Evolutionary conservation across 1,140 invertebrate species (phyloP), one percentile per base, ranked within the genome.

Genomic region (Euglossa dilemma): DNA sequence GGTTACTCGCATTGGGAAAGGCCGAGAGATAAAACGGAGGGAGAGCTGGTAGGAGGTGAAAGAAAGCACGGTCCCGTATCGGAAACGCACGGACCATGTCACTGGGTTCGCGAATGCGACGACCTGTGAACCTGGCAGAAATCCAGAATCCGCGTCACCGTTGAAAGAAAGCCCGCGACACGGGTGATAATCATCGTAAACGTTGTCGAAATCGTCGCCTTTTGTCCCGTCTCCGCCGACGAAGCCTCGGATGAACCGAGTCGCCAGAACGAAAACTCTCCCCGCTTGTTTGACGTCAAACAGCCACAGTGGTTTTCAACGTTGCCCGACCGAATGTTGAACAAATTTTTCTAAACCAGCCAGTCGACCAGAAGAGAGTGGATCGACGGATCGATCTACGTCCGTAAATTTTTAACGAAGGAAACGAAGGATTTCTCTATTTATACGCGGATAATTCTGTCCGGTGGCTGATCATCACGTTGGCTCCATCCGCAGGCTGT

Each of bases 111-210:
- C 52, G n/a, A 75, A 75, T 54, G 36, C 25, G 43, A n/a, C 80
- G 79, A 80, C 36, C 59, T 56, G 59, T 82, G 73, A 67, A 52
- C 20, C 63, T 82, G 80, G 80, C 80, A 76, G 43, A 43, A 57
- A 56, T 76, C 80, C 80, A 82, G 54, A 57, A 75, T 11, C 28
- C 20, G 43, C 63, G 63, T 75, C 73, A 69, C n/a, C 14, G 28
- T 11, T 43, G 45, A 76, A 81, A 67, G 79, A 67, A 74, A 59
- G 2, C 14, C 6, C 76, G 47, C 74, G 47, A 76, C 56, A 76
- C 59, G 28, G 61, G 25, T 16, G 59, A 59, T 82, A 67, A 82
- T 82, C 52, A 59, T 82, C 25, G 52, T 67, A 59, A 76, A 59
- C 80, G 72, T 76, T 57, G 61, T 81, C 63, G 52, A 59, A 67